Percentiles rank a stretch among this genome's conserved stretches.
Evolutionary conservation across 92 coral and sea anemone genomes (phyloP).

Genomic region (Palythoa heliodiscus): DNA sequence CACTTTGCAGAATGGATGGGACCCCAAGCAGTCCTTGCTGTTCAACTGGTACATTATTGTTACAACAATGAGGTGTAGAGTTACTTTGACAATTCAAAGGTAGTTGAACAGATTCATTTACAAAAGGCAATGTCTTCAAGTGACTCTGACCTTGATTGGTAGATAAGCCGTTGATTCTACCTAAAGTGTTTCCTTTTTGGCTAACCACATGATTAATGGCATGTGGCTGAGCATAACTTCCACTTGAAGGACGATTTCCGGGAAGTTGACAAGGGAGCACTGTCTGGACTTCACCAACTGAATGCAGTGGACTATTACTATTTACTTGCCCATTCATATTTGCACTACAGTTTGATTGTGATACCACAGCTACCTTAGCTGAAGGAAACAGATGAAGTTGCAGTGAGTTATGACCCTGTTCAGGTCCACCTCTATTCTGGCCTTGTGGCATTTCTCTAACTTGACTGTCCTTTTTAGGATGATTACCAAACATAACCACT

Average conservation of each 20-base stretch:
- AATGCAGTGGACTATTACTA: neutral
- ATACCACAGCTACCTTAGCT: neutral
- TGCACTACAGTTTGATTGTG: neutral
- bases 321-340: neutral
- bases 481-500: neutral
- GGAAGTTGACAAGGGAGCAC: neutral
- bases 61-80: neutral
- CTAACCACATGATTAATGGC: neutral
- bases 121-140: neutral
- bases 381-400: neutral
- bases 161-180: neutral
- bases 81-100: conserved; percentile 1
- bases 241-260: neutral
- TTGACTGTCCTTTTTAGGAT: neutral
- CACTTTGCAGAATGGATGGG: neutral
- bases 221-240: neutral
- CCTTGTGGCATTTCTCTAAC: neutral
- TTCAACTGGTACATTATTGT: neutral
- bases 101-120: neutral
- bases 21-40: neutral
- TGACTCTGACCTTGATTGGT: conserved; percentile 5
- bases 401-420: neutral
- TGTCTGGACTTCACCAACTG: conserved; percentile 5
- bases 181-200: conserved; percentile 6
- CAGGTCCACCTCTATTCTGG: neutral